Base-by-base conservation (phyloP, 2,113 vertebrate species). In the Helogale parvula region DNA sequence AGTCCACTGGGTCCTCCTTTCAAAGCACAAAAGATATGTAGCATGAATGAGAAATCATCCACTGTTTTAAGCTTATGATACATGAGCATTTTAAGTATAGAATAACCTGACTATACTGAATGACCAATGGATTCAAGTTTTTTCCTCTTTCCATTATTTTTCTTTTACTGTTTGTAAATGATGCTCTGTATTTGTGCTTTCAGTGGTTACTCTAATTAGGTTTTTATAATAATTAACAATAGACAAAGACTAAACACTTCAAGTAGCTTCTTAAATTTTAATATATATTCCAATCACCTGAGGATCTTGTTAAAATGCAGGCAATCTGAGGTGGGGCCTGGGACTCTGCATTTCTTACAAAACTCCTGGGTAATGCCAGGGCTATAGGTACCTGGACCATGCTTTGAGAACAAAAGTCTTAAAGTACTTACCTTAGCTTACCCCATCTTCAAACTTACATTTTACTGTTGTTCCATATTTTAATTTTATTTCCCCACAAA, bases 221-320 rank as follows among this genome's bases (percentile, higher is more conserved):
- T 50, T 69, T 77, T 76, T 31, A 25, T 57, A 17, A 69, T 54
- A 13, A 71, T 81, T 13, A 27, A 19, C 52, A 68, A 23, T 68
- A 83, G 57, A 87, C 15, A 90, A 84, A 82, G 66, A 88, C 54
- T 7, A 86, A 23, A 31, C 82, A 90, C 7, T 88, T 93, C 25
- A 85, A 52, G 47, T 45, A 95, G 50, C 45, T 90, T 79, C 63
- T 91, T 21, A 21, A 50, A 69, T 10, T 71, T 69, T 33, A 57
- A 25, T 27, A 5, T 76, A 27, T 54, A 85, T 80, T 54, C 16
- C 47, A 0, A 35, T 33, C 57, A 60, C 35, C 45, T 27, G 29
- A 31, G 29, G 29, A 69, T 63, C 35, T 60, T 60, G 8, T 80
- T 47, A 72, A 35, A 90, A 19, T n/a, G 21, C 19, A 87, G 31